These are phyloP conservation scores for Drosophila albomicans DNA, from an alignment of 1,140 invertebrate species.

Conservation along the genomic window DNA sequence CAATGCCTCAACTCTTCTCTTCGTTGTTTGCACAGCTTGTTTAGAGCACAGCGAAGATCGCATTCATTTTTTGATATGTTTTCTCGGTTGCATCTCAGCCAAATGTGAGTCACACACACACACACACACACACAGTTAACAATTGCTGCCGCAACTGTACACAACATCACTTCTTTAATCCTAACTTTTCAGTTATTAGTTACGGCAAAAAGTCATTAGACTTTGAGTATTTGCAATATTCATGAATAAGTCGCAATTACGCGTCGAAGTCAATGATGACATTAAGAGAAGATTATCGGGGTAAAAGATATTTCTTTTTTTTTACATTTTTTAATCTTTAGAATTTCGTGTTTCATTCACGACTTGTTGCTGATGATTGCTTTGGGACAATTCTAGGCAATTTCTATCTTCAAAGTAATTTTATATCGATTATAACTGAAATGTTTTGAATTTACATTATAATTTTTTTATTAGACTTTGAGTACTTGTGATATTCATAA, in stretches of 20 bases:
- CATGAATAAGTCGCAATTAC: slow-evolving; percentile 5
- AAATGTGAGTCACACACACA: slow-evolving; percentile 10
- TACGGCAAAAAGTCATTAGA: neutral
- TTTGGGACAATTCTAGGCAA: too few species aligned
- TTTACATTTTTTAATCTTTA: too few species aligned
- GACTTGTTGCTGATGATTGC: too few species aligned
- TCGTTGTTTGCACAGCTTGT: slow-evolving; percentile 43
- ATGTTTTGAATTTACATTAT: too few species aligned
- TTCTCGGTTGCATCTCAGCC: slow-evolving; percentile 7
- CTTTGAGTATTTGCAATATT: neutral
- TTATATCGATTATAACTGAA: too few species aligned
- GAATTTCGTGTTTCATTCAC: too few species aligned
- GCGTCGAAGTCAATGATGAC: neutral
- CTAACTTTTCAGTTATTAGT: too few species aligned
- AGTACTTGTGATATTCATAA: neutral
- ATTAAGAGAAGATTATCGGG: neutral
- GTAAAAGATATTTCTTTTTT: too few species aligned
- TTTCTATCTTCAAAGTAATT: too few species aligned
- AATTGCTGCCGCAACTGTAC: slow-evolving; percentile 14
- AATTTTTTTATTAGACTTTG: too few species aligned
- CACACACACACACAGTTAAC: neutral
- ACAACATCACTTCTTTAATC: too few species aligned
- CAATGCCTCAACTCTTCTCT: slow-evolving; percentile 23
- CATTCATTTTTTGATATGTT: slow-evolving; percentile 3
- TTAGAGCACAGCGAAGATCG: neutral